A percentile compares a stretch with the other conserved stretches of the same genome.
Conservation (phyloP, 2,888 invertebrate genomes). For the Leptinotarsa rubiginosa region DNA sequence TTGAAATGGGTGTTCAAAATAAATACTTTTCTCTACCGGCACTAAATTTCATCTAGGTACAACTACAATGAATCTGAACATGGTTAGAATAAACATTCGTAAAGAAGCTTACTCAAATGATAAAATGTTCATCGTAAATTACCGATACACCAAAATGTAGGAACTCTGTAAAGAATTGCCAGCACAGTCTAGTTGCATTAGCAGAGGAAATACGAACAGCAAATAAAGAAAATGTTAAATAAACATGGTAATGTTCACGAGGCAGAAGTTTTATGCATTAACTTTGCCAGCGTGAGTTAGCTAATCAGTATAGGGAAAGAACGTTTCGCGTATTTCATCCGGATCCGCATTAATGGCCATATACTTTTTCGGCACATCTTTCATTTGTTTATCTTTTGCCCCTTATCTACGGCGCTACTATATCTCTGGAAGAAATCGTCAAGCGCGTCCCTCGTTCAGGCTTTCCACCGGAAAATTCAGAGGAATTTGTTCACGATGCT, state of each 20-base stretch:
- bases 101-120: conserved; percentile 27
- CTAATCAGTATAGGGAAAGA: conserved; percentile 53
- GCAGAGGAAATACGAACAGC: conserved; percentile 46
- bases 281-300: conserved; percentile 50
- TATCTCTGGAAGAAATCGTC: conserved; percentile 36
- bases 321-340: conserved; percentile 49
- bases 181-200: conserved; percentile 45
- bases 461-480: conserved; percentile 30
- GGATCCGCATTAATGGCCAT: conserved; percentile 49
- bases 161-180: conserved; percentile 31
- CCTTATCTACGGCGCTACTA: conserved; percentile 38
- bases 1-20: neutral
- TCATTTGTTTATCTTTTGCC: conserved; percentile 62
- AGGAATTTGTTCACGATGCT: conserved; percentile 27
- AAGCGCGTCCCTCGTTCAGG: conserved; percentile 29
- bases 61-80: conserved; percentile 1
- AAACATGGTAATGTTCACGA: conserved; percentile 48
- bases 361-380: conserved; percentile 57
- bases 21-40: neutral
- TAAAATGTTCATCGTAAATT: conserved; percentile 38
- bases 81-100: conserved; percentile 32
- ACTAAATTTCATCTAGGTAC: conserved; percentile 1
- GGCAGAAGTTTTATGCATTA: conserved; percentile 52
- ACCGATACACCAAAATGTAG: conserved; percentile 32
- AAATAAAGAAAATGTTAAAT: conserved; percentile 54